phyloP scores from a whole-genome alignment of 2,797 vertebrate genomes.

The Sitta carolinensis region DNA sequence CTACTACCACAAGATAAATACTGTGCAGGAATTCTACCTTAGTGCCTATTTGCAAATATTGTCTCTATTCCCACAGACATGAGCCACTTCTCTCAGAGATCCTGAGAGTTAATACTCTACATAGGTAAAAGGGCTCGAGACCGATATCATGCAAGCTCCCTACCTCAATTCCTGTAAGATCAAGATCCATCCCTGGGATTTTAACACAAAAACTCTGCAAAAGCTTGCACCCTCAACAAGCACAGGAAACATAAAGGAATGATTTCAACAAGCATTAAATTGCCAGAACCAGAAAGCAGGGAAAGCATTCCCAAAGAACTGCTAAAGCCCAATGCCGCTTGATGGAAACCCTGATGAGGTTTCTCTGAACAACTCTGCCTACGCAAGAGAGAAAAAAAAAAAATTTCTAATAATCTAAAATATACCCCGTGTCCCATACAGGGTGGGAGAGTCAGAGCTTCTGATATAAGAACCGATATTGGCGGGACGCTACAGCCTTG shows the following conservation, averaged over 20 bases:
- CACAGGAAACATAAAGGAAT: not conserved
- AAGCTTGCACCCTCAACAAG: not conserved
- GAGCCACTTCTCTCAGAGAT: not conserved
- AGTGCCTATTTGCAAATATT: not conserved
- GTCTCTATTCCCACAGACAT: rapidly evolving
- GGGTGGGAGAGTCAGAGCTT: not conserved
- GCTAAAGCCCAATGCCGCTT: not conserved
- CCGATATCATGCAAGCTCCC: not conserved
- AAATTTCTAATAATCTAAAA: not conserved
- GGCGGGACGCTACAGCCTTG: not conserved
- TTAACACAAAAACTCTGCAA: not conserved
- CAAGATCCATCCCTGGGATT: not conserved
- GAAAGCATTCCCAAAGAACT: not conserved
- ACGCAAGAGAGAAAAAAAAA: rapidly evolving
- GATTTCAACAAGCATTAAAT: not conserved
- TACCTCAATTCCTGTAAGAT: not conserved
- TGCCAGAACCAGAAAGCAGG: not conserved
- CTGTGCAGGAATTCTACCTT: not conserved
- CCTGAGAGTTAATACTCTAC: not conserved
- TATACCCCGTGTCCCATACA: not conserved
- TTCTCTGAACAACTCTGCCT: not conserved
- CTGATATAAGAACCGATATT: not conserved
- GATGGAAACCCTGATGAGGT: not conserved
- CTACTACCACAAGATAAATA: not conserved
- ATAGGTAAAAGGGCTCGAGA: not conserved